Conservation (phyloP, 2,888 invertebrate species). For the Drosophila antonietae region DNA sequence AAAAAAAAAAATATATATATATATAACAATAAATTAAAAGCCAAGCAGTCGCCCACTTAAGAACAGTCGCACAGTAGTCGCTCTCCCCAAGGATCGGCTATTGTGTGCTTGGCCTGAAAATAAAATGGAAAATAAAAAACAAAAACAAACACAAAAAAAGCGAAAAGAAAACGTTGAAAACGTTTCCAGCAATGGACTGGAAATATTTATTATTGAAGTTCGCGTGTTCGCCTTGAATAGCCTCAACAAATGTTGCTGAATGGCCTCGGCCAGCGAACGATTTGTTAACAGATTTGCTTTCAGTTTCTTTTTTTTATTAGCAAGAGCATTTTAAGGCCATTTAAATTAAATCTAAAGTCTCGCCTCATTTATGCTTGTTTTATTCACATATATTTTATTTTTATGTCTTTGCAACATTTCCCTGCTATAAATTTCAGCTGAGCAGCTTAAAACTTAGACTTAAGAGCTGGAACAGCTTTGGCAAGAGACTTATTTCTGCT, state of each 20-base stretch:
- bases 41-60: constrained; percentile 30
- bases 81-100: background rate
- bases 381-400: background rate
- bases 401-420: background rate
- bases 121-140: constrained; percentile 27
- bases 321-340: background rate
- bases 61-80: background rate
- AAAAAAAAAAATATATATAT: no score
- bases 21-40: constrained; percentile 42
- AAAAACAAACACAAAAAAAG: background rate
- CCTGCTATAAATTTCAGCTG: background rate
- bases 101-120: constrained; percentile 17
- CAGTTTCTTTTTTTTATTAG: background rate
- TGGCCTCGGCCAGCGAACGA: constrained; percentile 2
- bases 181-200: constrained; percentile 10
- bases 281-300: constrained; percentile 8
- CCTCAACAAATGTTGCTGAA: background rate
- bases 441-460: background rate
- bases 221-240: background rate
- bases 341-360: background rate
- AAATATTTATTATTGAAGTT: constrained; percentile 20
- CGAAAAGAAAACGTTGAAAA: background rate
- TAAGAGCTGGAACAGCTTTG: background rate
- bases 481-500: background rate
- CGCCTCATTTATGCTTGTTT: background rate